Evolutionary conservation across 2,888 invertebrate species (phyloP), one percentile per base, ranked within the genome.

Genomic region (Phengaris arion): DNA sequence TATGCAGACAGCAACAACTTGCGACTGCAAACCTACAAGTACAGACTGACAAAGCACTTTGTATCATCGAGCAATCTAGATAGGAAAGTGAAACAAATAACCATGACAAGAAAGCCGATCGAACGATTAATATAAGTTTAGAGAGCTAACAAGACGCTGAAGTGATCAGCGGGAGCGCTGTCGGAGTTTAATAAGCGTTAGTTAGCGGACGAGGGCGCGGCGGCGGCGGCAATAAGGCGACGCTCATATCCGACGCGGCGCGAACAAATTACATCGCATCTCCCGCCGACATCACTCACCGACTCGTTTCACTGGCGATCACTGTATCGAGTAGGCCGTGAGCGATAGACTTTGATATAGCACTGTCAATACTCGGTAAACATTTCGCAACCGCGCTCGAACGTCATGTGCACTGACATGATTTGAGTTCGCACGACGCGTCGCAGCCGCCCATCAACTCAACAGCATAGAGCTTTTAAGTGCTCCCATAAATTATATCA

Each of bases 161-260:
- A 93, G 92, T 92, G 93, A 93, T 93, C 93, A 91, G 89, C 90
- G 87, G 86, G 85, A 86, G 87, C 91, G 90, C 87, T 91, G 92
- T 91, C 90, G 87, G 90, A 93, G 91, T 93, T 93, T 93, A 93
- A 93, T 93, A 93, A 92, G 90, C 91, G 90, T 89, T 92, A 90
- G 93, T 92, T 90, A 88, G 89, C 88, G 87, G 83, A 84, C 82
- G 85, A 84, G 84, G 87, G 85, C 87, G 86, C 86, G 83, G 89
- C 89, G 90, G 86, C 85, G 83, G 85, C 82, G 85, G 84, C 90
- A 90, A 90, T 90, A 92, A 91, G 88, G 89, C 85, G 84, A 82
- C 87, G 85, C 89, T 91, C 89, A 92, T 92, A 90, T 92, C 92
- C 92, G 92, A 90, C 86, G 85, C 85, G 82, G 83, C 82, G 78